Percentiles rank a stretch among this genome's conserved stretches.
These are phyloP conservation scores for Dryomyza anilis DNA, from an alignment of 2,888 invertebrate species.

Conservation along the genomic window DNA sequence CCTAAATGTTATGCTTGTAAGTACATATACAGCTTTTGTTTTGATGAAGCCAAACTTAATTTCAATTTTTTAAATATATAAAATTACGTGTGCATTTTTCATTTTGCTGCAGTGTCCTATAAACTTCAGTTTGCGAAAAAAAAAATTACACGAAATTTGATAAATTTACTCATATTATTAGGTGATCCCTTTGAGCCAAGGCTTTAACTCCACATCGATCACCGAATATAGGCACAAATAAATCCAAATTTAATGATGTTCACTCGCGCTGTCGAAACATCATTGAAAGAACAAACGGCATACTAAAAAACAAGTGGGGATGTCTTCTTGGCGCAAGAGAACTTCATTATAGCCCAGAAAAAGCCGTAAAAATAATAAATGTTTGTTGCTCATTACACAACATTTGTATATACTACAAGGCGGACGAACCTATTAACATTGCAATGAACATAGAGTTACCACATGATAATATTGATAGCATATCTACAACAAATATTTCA, in stretches of 20 bases:
- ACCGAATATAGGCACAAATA: not conserved
- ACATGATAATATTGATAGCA: not conserved
- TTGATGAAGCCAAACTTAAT: not conserved
- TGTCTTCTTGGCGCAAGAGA: conserved; percentile 14
- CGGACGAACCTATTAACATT: not conserved
- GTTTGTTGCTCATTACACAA: not conserved
- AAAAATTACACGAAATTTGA: not conserved
- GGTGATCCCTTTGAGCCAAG: not conserved
- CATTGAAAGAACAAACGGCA: not conserved
- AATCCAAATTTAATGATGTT: not conserved
- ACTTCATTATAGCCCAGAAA: conserved; percentile 4
- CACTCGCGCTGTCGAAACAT: not conserved
- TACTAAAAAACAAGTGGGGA: conserved; percentile 5
- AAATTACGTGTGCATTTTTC: not conserved
- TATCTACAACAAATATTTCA: not conserved
- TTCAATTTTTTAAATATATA: not conserved
- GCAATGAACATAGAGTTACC: not conserved
- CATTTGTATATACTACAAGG: not conserved
- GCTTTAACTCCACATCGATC: not conserved
- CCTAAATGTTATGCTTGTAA: not conserved
- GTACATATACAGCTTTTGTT: too few relatives aligned
- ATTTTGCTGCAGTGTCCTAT: not conserved
- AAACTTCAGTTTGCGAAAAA: not conserved
- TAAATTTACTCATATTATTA: not conserved
- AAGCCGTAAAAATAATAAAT: conserved; percentile 10